Evolutionary conservation across 2,888 invertebrate species (phyloP), one percentile per base, ranked within the genome.

Genomic region (Hyposoter dolosus): DNA sequence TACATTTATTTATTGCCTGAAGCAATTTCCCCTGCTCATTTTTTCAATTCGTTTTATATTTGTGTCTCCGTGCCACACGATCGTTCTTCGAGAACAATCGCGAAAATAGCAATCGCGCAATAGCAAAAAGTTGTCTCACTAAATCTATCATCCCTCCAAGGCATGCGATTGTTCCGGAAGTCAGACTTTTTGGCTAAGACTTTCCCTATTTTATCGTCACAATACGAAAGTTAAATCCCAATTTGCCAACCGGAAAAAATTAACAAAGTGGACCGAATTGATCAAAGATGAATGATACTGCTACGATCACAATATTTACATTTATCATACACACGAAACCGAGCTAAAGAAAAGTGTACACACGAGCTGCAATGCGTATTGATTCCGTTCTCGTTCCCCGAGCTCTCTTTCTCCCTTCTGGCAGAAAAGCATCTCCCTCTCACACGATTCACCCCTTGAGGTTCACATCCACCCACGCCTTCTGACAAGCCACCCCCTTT

Each of bases 301-400:
- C 23, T 47, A 0, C 35, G 5, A 72, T 65, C 28, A 60, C 10
- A 90, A 90, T 10, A 77, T n/a, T 19, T 68, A 91, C 90, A 91
- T 91, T 90, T 92, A 90, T 92, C 90, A 92, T 91, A 90, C 92
- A 90, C 92, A 91, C 91, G 91, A 88, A 88, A 91, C 90, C n/a
- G 75, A 84, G 84, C 65, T 78, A 89, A 90, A 90, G 90, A 82
- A 85, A 83, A 88, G 91, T 91, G 92, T 92, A 92, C 92, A 92
- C 91, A 93, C 92, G 92, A 92, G 92, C 91, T 88, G 90, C 90
- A 91, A 87, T 91, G 90, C 92, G 93, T 93, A 93, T 93, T 93
- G 93, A 93, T 93, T 92, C 92, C 90, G 90, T 91, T 91, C 91
- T 92, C 90, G 91, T 92, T 91, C 90, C 90, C 88, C 90, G 89